Base-by-base conservation (phyloP, 2,797 vertebrate genomes). In the Argentina silus region DNA sequence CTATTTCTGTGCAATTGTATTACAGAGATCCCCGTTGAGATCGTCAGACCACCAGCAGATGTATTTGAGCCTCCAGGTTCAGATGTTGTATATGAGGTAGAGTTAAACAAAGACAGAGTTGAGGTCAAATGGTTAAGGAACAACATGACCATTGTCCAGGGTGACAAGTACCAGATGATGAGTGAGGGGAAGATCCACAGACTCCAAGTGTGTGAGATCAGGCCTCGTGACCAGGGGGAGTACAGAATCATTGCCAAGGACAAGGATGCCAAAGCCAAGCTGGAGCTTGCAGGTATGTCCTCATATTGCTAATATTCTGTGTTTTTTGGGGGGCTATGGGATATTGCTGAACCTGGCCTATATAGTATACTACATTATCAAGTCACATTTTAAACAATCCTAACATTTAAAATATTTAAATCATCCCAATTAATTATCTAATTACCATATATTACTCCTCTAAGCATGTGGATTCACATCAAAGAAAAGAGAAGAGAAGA, bases 91-190 rank as follows among this genome's bases (percentile, higher is more conserved):
- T 99, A 96, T 75, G 95, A 94, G 74, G 97, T 96, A 19, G 98
- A 99, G 80, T 92, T 99, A 67, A 99, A 99, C 89, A 99, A 99
- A 90, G 98, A 99, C 79, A 93, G 95, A 69, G 96, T 98, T 79
- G 96, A 98, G 78, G 96, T 99, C 69, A 98, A 97, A 70, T 99
- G 98, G 98, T 51, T 99, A 74, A 96, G 97, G 89, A 99, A 98
- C 86, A 99, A 98, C 79, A 99, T 99, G 96, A 94, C 97, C 0
- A 90, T 99, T 0, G 92, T 98, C 77, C 97, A 98, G 85, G 97
- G 98, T 87, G 98, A 99, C 88, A 99, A 99, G 84, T 96, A 97
- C 89, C 97, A 99, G 91, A 99, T 99, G 97, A 96, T 99, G 96
- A 98, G 96, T 62, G 98, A 99, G 90, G 97, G 96, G 67, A 99